Evolutionary conservation across 2,113 vertebrate genomes (phyloP).

Genomic region (Cinclus cinclus): DNA sequence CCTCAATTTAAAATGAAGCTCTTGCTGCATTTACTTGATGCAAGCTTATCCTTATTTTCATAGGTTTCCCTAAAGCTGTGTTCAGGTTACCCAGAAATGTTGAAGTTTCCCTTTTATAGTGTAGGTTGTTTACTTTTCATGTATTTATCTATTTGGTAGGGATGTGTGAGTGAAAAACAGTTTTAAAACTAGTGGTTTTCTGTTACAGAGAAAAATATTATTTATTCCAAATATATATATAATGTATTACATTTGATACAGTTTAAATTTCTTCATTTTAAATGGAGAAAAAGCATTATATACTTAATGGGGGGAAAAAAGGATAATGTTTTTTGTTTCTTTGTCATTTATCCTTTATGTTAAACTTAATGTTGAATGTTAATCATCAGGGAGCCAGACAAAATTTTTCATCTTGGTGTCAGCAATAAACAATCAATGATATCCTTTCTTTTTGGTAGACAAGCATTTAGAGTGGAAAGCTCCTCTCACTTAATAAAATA

Average conservation of each 20-base stretch:
- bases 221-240: not conserved
- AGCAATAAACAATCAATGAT: conserved; percentile 52
- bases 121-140: not conserved
- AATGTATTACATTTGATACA: not conserved
- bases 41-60: not conserved
- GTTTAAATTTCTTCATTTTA: not conserved
- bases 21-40: not conserved
- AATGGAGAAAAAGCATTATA: not conserved
- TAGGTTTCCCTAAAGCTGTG: not conserved
- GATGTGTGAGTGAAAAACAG: not conserved
- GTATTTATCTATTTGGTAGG: not conserved
- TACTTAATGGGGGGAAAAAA: not conserved
- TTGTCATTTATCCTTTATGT: not conserved
- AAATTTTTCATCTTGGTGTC: conserved; percentile 33
- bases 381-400: not conserved
- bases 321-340: not conserved
- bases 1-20: not conserved
- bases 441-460: conserved; percentile 53
- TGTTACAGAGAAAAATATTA: not conserved
- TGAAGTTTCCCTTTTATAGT: not conserved
- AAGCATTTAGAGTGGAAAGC: conserved; percentile 57
- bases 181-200: not conserved
- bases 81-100: not conserved
- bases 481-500: conserved; percentile 67
- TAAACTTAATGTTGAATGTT: not conserved